Base-by-base conservation (phyloP, 1,140 invertebrate species). In the Mylabris phalerata region DNA sequence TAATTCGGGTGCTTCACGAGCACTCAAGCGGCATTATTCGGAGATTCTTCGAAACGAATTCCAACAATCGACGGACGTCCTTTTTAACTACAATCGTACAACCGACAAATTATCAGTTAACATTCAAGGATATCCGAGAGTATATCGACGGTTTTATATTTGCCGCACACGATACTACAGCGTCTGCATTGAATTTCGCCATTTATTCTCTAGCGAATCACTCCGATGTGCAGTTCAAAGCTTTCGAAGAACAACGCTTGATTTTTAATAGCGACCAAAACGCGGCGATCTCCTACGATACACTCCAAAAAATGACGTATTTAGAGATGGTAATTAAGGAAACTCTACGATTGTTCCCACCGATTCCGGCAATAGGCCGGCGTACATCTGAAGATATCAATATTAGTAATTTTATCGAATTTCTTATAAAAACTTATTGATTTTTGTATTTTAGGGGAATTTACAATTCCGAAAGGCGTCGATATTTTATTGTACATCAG, bases 131-230 rank as follows among this genome's bases (percentile, higher is more conserved):
- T 65, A 88, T 92, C 45, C 77, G 85, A 51, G 88, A 91, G 69
- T 89, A 92, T 78, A 88, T 91, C 4, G 88, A 93, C 65, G 92
- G 89, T 3, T 92, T 92, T 66, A 90, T 88, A 82, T 89, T 89
- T 72, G 87, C 84, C 77, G 89, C 89, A 58, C 86, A 89, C 70
- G 87, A 89, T 71, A 89, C 87, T 27, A 86, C 84, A 2, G 76
- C 82, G 10, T 71, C 78, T n/a, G 80, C 74, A 5, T 72, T 84
- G n/a, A 71, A 72, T 59, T 85, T 80, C 77, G 75, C 76, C 0
- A 62, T 85, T 24, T 83, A 79, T 69, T 70, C 79, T 3, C 63
- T 87, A 2, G 82, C 79, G 9, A 70, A 70, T 43, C 69, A 85
- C 70, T 79, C 75, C 13, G 78, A 85, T 50, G 72, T 78, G 57